Evolutionary conservation across 2,888 invertebrate genomes (phyloP).

Genomic region (Blastobasis adustella): DNA sequence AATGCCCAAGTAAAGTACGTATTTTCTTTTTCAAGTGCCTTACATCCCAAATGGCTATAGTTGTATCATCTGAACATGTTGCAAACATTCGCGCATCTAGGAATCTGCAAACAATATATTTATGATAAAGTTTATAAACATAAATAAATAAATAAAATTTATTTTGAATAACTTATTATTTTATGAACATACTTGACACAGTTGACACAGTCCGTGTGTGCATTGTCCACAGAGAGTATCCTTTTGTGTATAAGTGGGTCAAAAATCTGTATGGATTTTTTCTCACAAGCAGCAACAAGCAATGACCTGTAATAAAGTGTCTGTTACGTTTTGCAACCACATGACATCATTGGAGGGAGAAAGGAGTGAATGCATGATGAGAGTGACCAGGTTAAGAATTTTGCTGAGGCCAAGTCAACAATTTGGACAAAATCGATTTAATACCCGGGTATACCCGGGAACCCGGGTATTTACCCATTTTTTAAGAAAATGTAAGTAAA

Average conservation of each 20-base stretch:
- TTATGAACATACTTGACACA: conserved; percentile 85
- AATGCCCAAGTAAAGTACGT: conserved; percentile 87
- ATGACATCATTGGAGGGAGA: no score
- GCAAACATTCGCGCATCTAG: conserved; percentile 91
- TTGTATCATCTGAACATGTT: conserved; percentile 95
- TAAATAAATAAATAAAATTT: background rate
- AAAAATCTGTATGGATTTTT: conserved; percentile 88
- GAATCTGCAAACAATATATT: conserved; percentile 75
- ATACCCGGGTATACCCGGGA: no score
- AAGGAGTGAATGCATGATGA: no score
- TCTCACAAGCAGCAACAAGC: conserved; percentile 93
- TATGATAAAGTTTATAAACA: background rate
- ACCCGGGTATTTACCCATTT: no score
- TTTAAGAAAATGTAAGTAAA: no score
- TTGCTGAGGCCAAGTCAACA: no score
- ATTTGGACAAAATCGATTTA: no score
- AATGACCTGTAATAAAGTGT: conserved; percentile 77
- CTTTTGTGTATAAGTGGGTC: conserved; percentile 88
- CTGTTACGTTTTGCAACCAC: no score
- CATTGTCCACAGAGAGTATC: conserved; percentile 83
- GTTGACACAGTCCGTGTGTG: conserved; percentile 93
- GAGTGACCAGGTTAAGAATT: no score
- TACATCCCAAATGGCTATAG: conserved; percentile 95
- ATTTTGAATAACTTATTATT: background rate
- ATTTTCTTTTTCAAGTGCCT: conserved; percentile 86